A percentile compares a stretch with the other conserved stretches of the same genome.
phyloP scores from a whole-genome alignment of 2,888 invertebrate species.

The Neoaliturus tenellus region DNA sequence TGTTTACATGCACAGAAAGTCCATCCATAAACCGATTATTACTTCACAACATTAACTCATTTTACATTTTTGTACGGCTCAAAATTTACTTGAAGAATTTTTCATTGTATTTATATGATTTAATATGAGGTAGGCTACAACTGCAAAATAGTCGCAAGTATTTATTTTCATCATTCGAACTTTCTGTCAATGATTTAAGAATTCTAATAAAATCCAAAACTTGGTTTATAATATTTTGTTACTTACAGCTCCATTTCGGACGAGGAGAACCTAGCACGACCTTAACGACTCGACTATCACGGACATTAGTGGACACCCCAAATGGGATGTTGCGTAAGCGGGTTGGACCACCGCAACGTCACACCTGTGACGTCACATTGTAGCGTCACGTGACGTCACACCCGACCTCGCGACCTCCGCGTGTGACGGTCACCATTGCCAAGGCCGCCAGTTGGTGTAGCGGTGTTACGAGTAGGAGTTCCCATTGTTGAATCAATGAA shows the following conservation, averaged over 20 bases:
- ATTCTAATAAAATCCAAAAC: too few species aligned
- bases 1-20: too few species aligned
- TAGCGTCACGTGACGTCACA: constrained; percentile 6
- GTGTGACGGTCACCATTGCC: constrained; percentile 9
- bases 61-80: too few species aligned
- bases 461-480: background rate
- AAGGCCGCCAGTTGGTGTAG: background rate
- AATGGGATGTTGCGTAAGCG: background rate
- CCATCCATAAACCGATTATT: too few species aligned
- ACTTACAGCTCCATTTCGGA: background rate
- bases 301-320: background rate
- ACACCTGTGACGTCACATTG: constrained; percentile 6
- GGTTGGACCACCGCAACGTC: background rate
- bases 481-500: background rate
- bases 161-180: too few species aligned
- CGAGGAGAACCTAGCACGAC: background rate
- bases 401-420: background rate
- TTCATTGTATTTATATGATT: too few species aligned
- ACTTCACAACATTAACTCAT: too few species aligned
- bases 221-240: background rate
- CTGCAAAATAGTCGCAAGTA: too few species aligned
- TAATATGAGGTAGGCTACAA: too few species aligned
- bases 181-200: too few species aligned
- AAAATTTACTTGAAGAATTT: too few species aligned
- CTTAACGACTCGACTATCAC: background rate